Conservation (phyloP, 1,140 invertebrate species). For the Drepana arcuata region DNA sequence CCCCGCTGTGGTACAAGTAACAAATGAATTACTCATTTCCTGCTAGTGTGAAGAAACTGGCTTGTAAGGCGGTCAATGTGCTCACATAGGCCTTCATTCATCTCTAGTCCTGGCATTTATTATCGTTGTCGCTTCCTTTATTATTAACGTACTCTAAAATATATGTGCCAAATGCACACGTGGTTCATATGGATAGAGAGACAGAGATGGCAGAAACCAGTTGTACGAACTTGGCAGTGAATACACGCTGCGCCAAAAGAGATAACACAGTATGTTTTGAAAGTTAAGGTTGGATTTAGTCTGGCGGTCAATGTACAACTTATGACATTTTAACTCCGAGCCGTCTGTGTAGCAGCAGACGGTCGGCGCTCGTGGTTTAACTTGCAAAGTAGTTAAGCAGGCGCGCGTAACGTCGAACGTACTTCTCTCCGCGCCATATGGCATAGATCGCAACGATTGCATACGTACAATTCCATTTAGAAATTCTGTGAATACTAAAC, state of each 20-base stretch:
- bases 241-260: conserved; percentile 19
- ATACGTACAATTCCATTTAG: no score
- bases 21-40: conserved; percentile 53
- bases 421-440: conserved; percentile 16
- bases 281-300: conserved; percentile 9
- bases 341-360: conserved; percentile 34
- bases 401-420: conserved; percentile 37
- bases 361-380: conserved; percentile 44
- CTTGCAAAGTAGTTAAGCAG: conserved; percentile 51
- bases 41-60: conserved; percentile 10
- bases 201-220: conserved; percentile 48
- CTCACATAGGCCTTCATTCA: background rate
- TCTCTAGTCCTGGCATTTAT: conserved; percentile 1
- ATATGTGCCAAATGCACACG: conserved; percentile 43
- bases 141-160: conserved; percentile 1
- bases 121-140: conserved; percentile 1
- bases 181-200: conserved; percentile 30
- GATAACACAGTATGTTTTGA: conserved; percentile 19
- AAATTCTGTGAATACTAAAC: no score
- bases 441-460: conserved; percentile 37
- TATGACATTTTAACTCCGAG: conserved; percentile 35
- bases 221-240: conserved; percentile 65
- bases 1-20: conserved; percentile 18
- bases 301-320: conserved; percentile 7
- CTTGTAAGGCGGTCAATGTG: conserved; percentile 13